Conservation (phyloP, 2,113 vertebrate genomes). For the Amphilophus citrinellus region DNA sequence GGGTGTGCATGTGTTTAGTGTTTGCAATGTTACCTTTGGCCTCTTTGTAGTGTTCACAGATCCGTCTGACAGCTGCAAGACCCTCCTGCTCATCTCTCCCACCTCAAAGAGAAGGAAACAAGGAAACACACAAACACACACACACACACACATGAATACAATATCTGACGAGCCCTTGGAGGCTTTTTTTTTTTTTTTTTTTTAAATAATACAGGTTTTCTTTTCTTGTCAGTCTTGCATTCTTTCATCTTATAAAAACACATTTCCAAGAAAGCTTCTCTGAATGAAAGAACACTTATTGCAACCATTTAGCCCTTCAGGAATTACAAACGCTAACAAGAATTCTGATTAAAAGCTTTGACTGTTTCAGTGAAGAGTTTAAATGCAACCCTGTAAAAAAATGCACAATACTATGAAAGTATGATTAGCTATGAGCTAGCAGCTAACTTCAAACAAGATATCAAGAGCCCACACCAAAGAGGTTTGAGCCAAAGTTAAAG, state of each 20-base stretch:
- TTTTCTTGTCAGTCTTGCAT: background rate
- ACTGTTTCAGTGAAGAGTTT: background rate
- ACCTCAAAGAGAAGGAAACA: slow-evolving; percentile 72
- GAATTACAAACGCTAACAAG: background rate
- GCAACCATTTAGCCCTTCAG: background rate
- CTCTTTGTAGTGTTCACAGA: slow-evolving; percentile 82
- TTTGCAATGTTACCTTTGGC: slow-evolving; percentile 81
- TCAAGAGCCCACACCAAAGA: background rate
- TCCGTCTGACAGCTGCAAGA: slow-evolving; percentile 76
- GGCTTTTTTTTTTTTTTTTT: background rate
- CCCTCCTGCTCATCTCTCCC: slow-evolving; percentile 82
- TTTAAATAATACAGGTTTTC: no score
- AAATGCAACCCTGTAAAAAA: background rate
- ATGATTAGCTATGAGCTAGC: background rate
- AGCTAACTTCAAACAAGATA: background rate
- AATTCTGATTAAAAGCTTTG: background rate
- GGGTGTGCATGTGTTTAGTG: background rate
- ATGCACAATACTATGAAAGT: background rate
- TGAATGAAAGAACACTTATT: background rate
- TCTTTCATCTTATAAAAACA: slow-evolving; percentile 36
- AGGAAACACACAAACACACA: slow-evolving; percentile 8
- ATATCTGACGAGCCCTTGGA: slow-evolving; percentile 33
- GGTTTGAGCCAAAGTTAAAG: background rate
- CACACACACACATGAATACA: slow-evolving; percentile 21
- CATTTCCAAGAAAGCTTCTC: background rate